These are phyloP conservation scores for Anoplolepis gracilipes DNA, from an alignment of 1,140 invertebrate species.

Conservation along the genomic window DNA sequence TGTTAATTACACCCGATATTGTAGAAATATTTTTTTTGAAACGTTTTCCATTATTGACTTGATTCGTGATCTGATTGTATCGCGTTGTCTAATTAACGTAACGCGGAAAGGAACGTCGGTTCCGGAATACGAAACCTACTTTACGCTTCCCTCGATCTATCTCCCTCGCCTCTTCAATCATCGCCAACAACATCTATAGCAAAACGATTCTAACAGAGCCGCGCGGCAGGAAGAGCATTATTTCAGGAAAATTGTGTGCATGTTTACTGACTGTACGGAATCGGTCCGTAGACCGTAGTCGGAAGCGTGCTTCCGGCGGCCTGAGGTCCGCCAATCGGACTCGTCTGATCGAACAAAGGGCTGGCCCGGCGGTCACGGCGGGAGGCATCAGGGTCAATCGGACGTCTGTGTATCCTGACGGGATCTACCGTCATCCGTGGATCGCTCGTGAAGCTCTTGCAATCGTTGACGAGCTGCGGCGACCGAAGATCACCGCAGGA, in stretches of 20 bases:
- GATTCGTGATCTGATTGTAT: neutral
- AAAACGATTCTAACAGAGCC: slow-evolving; percentile 54
- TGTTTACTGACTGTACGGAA: slow-evolving; percentile 88
- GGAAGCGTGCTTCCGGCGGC: slow-evolving; percentile 85
- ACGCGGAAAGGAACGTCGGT: neutral
- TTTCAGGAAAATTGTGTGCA: slow-evolving; percentile 66
- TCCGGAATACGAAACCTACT: neutral
- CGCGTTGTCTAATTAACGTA: neutral
- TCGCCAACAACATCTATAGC: slow-evolving; percentile 2
- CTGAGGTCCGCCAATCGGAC: slow-evolving; percentile 68
- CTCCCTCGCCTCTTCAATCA: neutral
- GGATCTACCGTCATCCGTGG: slow-evolving; percentile 8
- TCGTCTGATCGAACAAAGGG: slow-evolving; percentile 71
- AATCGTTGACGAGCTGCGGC: slow-evolving; percentile 80
- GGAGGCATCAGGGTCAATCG: slow-evolving; percentile 16
- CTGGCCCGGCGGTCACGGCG: slow-evolving; percentile 31
- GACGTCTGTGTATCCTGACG: slow-evolving; percentile 11
- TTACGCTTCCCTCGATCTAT: neutral
- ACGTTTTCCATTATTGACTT: neutral
- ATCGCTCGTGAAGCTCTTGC: slow-evolving; percentile 77
- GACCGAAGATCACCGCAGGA: slow-evolving; percentile 78
- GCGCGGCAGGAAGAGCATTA: slow-evolving; percentile 64
- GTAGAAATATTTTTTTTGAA: neutral
- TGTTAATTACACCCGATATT: no score
- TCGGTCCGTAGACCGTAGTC: slow-evolving; percentile 86